A percentile compares a stretch with the other conserved stretches of the same genome.
Conservation (phyloP, 2,113 vertebrate genomes). For the Catagonus wagneri region DNA sequence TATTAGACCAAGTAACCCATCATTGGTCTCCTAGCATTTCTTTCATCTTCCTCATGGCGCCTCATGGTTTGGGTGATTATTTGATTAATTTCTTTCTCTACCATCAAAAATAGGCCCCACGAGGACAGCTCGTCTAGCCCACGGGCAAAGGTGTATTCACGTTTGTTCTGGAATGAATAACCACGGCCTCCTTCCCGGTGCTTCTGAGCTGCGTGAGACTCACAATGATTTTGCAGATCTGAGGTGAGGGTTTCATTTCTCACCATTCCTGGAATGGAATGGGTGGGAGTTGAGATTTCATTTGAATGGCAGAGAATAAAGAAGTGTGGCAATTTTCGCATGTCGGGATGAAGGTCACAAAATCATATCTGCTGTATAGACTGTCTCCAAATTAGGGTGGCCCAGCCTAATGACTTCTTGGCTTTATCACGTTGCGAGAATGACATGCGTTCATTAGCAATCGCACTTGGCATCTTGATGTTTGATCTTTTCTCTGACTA, state of each 20-base stretch:
- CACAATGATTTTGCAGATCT: neutral
- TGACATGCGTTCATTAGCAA: neutral
- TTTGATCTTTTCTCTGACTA: neutral
- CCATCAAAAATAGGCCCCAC: neutral
- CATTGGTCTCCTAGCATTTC: neutral
- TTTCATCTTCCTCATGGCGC: neutral
- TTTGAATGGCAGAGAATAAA: neutral
- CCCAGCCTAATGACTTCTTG: too few relatives aligned
- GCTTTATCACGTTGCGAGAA: neutral
- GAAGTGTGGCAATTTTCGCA: neutral
- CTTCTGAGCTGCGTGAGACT: neutral
- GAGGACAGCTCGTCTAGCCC: neutral
- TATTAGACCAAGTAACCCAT: neutral
- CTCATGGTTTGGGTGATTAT: neutral
- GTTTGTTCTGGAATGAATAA: neutral
- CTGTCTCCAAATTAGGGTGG: neutral
- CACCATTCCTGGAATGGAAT: neutral
- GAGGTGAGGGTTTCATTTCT: neutral
- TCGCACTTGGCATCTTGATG: neutral
- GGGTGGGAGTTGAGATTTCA: neutral
- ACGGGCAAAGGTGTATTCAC: neutral
- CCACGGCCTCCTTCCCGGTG: neutral
- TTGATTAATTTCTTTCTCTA: neutral
- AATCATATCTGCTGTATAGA: neutral
- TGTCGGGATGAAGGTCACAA: neutral